Percentiles rank a stretch among this genome's conserved stretches.
phyloP scores from a whole-genome alignment of 2,113 vertebrate species.

The Vireo altiloquus region DNA sequence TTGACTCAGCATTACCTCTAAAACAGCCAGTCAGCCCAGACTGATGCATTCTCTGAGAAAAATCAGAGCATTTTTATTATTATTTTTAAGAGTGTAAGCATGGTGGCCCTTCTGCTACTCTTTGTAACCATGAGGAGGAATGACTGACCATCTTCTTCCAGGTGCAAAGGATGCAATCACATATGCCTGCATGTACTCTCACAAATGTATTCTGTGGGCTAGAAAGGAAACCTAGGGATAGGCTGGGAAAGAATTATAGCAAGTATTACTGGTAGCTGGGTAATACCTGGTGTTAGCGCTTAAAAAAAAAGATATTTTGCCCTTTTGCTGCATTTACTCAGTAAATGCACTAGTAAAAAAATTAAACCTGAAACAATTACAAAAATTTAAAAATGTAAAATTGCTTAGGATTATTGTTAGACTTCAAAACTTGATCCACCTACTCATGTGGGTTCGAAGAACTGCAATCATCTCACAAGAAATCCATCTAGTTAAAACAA shows the following conservation, averaged over 20 bases:
- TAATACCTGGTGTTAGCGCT: neutral
- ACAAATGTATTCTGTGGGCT: neutral
- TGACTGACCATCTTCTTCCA: neutral
- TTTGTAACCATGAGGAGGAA: neutral
- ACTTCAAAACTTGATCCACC: neutral
- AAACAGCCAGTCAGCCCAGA: neutral
- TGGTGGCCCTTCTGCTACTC: neutral
- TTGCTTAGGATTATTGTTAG: neutral
- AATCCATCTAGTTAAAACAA: neutral
- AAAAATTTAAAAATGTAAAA: neutral
- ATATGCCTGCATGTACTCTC: neutral
- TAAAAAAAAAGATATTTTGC: neutral
- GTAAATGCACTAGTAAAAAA: neutral
- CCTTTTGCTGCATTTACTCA: neutral
- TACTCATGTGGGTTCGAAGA: neutral
- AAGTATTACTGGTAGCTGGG: neutral
- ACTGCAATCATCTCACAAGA: neutral
- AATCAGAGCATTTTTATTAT: neutral
- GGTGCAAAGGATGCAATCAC: neutral
- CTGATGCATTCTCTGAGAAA: neutral
- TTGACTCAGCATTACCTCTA: neutral
- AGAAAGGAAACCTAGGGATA: neutral
- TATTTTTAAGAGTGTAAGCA: neutral
- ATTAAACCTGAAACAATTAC: neutral
- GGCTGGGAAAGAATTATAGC: neutral